These are phyloP conservation scores for Listrodromus nycthemerus DNA, from an alignment of 2,888 invertebrate genomes.

Conservation along the genomic window DNA sequence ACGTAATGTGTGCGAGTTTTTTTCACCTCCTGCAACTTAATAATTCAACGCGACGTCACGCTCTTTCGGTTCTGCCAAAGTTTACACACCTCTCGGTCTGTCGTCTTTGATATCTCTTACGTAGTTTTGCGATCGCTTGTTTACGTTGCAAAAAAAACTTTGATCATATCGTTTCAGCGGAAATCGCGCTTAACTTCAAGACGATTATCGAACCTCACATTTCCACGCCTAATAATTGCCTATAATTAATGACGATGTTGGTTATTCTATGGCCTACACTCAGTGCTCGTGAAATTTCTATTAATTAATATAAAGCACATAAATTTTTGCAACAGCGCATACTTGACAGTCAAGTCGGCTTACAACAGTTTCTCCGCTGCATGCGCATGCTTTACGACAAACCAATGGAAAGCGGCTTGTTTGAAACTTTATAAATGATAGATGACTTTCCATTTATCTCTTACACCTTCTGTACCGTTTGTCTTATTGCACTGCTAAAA, in stretches of 20 bases:
- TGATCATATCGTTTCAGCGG: neutral
- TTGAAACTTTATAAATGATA: neutral
- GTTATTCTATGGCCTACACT: slow-evolving; percentile 9
- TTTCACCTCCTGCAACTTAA: neutral
- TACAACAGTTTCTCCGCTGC: no score
- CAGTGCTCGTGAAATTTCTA: neutral
- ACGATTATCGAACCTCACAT: neutral
- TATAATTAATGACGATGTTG: slow-evolving; percentile 48
- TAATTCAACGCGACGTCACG: slow-evolving; percentile 20
- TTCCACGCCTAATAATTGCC: slow-evolving; percentile 32
- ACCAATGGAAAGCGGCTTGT: no score
- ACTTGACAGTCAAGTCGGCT: neutral
- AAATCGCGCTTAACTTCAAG: neutral
- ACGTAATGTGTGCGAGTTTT: slow-evolving; percentile 37
- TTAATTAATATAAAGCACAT: neutral
- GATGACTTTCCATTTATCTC: neutral
- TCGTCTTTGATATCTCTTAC: slow-evolving; percentile 10
- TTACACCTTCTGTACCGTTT: slow-evolving; percentile 1
- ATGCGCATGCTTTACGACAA: neutral
- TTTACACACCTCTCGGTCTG: slow-evolving; percentile 21
- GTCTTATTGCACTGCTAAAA: neutral
- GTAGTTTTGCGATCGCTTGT: slow-evolving; percentile 11
- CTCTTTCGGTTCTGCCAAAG: slow-evolving; percentile 10
- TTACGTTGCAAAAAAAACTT: neutral
- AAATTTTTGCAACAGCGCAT: neutral